Percentiles rank a stretch among this genome's conserved stretches.
These are phyloP conservation scores for Ornithoptera alexandrae DNA, from an alignment of 2,888 invertebrate genomes.

Conservation along the genomic window DNA sequence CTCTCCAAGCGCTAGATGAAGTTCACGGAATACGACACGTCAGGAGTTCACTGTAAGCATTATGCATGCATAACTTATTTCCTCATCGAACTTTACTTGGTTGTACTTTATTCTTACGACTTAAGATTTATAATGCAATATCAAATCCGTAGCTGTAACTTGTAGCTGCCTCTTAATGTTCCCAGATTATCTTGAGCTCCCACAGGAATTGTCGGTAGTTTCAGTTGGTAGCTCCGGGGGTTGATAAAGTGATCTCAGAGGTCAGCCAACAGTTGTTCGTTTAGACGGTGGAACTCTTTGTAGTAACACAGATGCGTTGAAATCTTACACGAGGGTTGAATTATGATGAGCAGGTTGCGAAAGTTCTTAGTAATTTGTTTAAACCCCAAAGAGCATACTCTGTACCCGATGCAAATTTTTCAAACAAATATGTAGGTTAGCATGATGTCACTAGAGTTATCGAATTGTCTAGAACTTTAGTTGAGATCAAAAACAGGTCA, in stretches of 20 bases:
- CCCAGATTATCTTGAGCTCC: constrained; percentile 1
- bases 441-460: too few relatives aligned
- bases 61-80: background rate
- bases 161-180: background rate
- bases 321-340: background rate
- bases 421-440: too few relatives aligned
- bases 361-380: too few relatives aligned
- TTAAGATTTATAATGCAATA: constrained; percentile 6
- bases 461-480: too few relatives aligned
- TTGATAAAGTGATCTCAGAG: background rate
- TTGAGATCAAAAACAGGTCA: too few relatives aligned
- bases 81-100: background rate
- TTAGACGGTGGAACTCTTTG: background rate
- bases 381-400: too few relatives aligned
- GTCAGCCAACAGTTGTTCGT: background rate
- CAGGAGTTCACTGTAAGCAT: constrained; percentile 2
- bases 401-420: too few relatives aligned
- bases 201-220: too few relatives aligned
- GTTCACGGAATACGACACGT: background rate
- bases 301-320: background rate
- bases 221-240: background rate
- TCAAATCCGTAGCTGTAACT: background rate
- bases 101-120: background rate
- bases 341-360: background rate
- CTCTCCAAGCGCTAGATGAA: constrained; percentile 1